Conservation (phyloP, 2,113 vertebrate species). For the Odontesthes bonariensis region DNA sequence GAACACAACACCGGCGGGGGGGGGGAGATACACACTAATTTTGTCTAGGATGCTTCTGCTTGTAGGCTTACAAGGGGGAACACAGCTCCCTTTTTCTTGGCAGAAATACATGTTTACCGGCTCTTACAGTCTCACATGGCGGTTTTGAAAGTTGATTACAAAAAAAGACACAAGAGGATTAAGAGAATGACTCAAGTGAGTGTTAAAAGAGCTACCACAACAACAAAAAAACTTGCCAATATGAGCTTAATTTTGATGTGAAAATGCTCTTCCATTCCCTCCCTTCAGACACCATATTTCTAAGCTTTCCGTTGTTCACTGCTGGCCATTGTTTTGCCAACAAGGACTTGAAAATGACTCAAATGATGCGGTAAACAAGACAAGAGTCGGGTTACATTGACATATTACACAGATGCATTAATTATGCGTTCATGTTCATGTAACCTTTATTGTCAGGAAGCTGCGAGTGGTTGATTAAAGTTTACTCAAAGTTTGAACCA, state of each 20-base stretch:
- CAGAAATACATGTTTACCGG: background rate
- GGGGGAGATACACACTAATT: background rate
- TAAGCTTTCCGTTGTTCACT: background rate
- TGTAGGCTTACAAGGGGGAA: no score
- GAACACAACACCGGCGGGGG: background rate
- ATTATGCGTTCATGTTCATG: conserved; percentile 1
- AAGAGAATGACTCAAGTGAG: no score
- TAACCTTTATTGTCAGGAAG: conserved; percentile 4
- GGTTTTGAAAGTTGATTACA: background rate
- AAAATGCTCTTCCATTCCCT: no score
- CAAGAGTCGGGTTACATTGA: background rate
- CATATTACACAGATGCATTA: background rate
- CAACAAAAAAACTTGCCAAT: no score
- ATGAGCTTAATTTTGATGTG: no score
- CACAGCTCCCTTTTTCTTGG: background rate
- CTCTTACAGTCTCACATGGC: background rate
- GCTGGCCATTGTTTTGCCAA: background rate
- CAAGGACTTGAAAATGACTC: conserved; percentile 4
- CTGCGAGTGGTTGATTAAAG: conserved; percentile 51
- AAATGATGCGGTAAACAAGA: background rate
- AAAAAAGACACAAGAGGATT: background rate
- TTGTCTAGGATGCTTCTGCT: background rate
- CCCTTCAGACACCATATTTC: no score
- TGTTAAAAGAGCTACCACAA: no score
- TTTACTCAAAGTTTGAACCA: conserved; percentile 47